A percentile compares a stretch with the other conserved stretches of the same genome.
These are phyloP conservation scores for Etheostoma cragini DNA, from an alignment of 2,113 vertebrate species.

Conservation along the genomic window DNA sequence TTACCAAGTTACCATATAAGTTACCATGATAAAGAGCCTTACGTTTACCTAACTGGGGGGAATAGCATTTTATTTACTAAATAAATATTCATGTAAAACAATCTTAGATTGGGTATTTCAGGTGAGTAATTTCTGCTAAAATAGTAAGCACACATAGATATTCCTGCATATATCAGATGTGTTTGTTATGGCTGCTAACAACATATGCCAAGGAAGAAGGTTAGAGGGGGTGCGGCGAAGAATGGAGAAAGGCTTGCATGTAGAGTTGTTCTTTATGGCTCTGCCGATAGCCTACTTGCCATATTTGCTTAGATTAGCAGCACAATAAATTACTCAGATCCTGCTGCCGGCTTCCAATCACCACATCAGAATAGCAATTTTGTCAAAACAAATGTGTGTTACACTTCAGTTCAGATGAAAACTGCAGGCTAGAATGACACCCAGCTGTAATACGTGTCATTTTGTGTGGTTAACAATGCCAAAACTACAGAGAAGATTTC, in stretches of 20 bases:
- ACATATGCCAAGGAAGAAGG: conserved; percentile 54
- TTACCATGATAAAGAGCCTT: conserved; percentile 43
- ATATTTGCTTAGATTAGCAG: conserved; percentile 55
- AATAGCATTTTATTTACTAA: conserved; percentile 29
- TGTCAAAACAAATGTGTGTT: conserved; percentile 33
- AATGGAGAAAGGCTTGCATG: conserved; percentile 37
- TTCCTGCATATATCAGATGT: conserved; percentile 60
- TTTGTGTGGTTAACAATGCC: background rate
- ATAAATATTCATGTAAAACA: conserved; percentile 68
- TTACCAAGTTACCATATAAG: no score
- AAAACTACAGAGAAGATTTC: conserved; percentile 6
- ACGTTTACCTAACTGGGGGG: conserved; percentile 22
- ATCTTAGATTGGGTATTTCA: conserved; percentile 56
- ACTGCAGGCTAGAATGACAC: conserved; percentile 11
- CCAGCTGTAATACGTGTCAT: background rate
- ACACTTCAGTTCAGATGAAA: conserved; percentile 2
- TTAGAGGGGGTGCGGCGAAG: conserved; percentile 26
- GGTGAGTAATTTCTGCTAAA: conserved; percentile 69
- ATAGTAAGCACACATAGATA: conserved; percentile 61
- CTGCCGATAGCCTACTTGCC: conserved; percentile 53
- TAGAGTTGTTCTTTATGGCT: conserved; percentile 69
- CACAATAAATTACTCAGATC: conserved; percentile 62
- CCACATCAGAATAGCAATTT: conserved; percentile 32
- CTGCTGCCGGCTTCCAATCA: conserved; percentile 61
- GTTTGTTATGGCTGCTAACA: conserved; percentile 56